Conservation (phyloP, 1,140 invertebrate species). For the Neodiprion virginianus region DNA sequence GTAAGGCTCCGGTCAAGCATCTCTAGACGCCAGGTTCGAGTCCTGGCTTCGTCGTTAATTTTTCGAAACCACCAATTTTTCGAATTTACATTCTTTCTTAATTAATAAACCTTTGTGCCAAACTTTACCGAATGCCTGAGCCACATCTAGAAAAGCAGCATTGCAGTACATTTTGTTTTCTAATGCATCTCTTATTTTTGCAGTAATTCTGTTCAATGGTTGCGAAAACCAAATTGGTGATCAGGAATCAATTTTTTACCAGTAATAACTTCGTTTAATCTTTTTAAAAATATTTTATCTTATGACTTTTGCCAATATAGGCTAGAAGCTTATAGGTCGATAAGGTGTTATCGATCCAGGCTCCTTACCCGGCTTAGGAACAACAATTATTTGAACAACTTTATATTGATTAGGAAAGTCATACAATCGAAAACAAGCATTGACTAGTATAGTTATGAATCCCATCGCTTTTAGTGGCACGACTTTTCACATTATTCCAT, state of each 20-base stretch:
- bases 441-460: constrained; percentile 26
- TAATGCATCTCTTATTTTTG: constrained; percentile 22
- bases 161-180: constrained; percentile 41
- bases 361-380: constrained; percentile 38
- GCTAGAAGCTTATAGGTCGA: constrained; percentile 43
- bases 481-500: constrained; percentile 25
- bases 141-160: constrained; percentile 44
- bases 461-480: constrained; percentile 26
- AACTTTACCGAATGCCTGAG: constrained; percentile 47
- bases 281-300: constrained; percentile 28
- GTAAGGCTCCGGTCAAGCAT: too few species aligned
- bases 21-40: too few species aligned
- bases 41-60: too few species aligned
- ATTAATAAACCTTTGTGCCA: constrained; percentile 40
- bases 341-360: constrained; percentile 23
- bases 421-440: constrained; percentile 18
- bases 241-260: constrained; percentile 18
- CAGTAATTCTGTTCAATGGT: constrained; percentile 39
- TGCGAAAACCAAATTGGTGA: constrained; percentile 27
- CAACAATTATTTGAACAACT: constrained; percentile 42
- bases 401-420: constrained; percentile 43
- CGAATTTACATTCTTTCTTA: constrained; percentile 24
- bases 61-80: too few species aligned
- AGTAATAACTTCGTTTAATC: constrained; percentile 17
- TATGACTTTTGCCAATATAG: constrained; percentile 30